Percentiles rank a stretch among this genome's conserved stretches.
phyloP scores from a whole-genome alignment of 1,140 invertebrate species.

The Papilio glaucus region DNA sequence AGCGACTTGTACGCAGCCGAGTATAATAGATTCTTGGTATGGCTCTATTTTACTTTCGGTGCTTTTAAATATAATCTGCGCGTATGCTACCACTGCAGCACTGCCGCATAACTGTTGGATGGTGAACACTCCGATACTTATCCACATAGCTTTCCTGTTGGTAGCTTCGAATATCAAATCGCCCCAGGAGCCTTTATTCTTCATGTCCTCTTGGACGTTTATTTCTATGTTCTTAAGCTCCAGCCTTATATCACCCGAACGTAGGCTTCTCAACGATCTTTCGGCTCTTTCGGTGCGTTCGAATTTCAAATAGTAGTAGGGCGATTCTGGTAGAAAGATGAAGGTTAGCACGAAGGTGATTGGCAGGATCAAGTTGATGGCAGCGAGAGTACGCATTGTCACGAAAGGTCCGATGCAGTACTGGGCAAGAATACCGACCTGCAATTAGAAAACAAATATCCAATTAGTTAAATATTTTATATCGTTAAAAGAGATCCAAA shows the following conservation, averaged over 20 bases:
- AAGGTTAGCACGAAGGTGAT: constrained; percentile 83
- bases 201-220: constrained; percentile 84
- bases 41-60: constrained; percentile 79
- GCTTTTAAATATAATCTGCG: constrained; percentile 88
- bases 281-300: constrained; percentile 79
- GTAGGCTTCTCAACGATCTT: constrained; percentile 80
- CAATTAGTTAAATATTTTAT: neutral
- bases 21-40: constrained; percentile 85
- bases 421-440: constrained; percentile 87
- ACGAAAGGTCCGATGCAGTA: constrained; percentile 87
- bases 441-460: constrained; percentile 57
- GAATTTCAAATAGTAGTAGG: constrained; percentile 84
- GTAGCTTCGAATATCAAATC: constrained; percentile 85
- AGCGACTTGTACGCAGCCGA: constrained; percentile 87
- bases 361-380: constrained; percentile 84
- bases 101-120: constrained; percentile 91
- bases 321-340: constrained; percentile 85
- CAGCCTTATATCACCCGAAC: constrained; percentile 84
- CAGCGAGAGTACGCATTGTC: constrained; percentile 83
- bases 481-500: too few species aligned
- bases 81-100: constrained; percentile 89
- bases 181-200: constrained; percentile 81
- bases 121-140: constrained; percentile 85
- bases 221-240: constrained; percentile 86
- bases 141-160: constrained; percentile 87